Conservation (phyloP, 2,113 vertebrate genomes). For the Paedocypris sp. region DNA sequence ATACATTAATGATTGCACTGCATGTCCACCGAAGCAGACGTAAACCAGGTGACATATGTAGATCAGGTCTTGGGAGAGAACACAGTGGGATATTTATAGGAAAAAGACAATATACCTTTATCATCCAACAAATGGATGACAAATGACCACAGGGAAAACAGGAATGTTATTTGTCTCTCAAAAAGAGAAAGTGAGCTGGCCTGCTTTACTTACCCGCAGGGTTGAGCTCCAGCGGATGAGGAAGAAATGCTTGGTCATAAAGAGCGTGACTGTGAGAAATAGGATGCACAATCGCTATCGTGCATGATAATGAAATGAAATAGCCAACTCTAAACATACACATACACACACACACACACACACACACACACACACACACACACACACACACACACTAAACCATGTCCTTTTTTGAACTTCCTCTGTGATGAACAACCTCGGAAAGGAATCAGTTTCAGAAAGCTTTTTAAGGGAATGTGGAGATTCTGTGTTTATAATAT, state of each 20-base stretch:
- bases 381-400: too few species aligned
- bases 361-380: too few species aligned
- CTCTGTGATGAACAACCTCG: too few species aligned
- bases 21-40: background rate
- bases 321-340: too few species aligned
- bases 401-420: too few species aligned
- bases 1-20: background rate
- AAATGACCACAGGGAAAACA: constrained; percentile 31
- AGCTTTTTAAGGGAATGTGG: too few species aligned
- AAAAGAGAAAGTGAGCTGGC: constrained; percentile 7
- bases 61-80: constrained; percentile 26
- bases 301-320: too few species aligned
- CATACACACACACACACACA: too few species aligned
- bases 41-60: constrained; percentile 14
- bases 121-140: constrained; percentile 21
- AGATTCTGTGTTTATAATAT: too few species aligned
- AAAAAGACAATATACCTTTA: constrained; percentile 22
- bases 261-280: background rate
- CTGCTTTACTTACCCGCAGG: background rate
- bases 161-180: constrained; percentile 1
- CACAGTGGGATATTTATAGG: constrained; percentile 21
- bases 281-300: too few species aligned
- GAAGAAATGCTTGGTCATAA: background rate
- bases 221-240: background rate
- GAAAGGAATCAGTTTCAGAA: too few species aligned